These are phyloP conservation scores for Sycophila texana DNA, from an alignment of 2,888 invertebrate genomes.

Conservation along the genomic window DNA sequence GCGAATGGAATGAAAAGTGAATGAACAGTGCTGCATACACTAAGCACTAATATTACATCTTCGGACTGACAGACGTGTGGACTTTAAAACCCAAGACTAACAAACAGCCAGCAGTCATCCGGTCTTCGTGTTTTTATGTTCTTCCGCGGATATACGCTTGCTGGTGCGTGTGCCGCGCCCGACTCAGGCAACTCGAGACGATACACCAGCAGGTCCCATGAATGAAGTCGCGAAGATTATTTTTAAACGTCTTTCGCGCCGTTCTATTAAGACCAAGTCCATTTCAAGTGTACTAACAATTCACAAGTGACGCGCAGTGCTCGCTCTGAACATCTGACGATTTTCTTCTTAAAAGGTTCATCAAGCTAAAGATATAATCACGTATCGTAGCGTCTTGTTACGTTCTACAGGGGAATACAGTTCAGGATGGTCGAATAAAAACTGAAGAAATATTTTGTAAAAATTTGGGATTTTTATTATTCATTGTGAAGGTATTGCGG, in stretches of 20 bases:
- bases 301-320: not conserved
- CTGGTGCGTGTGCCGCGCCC: constrained; percentile 61
- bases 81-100: constrained; percentile 76
- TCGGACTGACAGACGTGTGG: constrained; percentile 75
- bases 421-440: too few species aligned
- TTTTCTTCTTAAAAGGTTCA: too few species aligned
- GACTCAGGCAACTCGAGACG: not conserved
- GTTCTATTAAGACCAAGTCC: constrained; percentile 16
- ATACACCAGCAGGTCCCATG: constrained; percentile 15
- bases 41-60: constrained; percentile 75
- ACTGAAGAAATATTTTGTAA: too few species aligned
- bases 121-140: constrained; percentile 75
- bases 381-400: too few species aligned
- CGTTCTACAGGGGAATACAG: too few species aligned
- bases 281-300: constrained; percentile 42
- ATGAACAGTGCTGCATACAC: constrained; percentile 66
- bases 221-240: constrained; percentile 51
- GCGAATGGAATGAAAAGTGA: constrained; percentile 68
- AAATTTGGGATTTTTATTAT: too few species aligned
- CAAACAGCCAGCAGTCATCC: constrained; percentile 76
- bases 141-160: constrained; percentile 63
- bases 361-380: too few species aligned
- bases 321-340: too few species aligned
- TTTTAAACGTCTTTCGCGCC: constrained; percentile 48
- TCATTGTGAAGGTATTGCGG: too few species aligned